phyloP scores from a whole-genome alignment of 1,140 invertebrate genomes.

The Prorops nasuta region DNA sequence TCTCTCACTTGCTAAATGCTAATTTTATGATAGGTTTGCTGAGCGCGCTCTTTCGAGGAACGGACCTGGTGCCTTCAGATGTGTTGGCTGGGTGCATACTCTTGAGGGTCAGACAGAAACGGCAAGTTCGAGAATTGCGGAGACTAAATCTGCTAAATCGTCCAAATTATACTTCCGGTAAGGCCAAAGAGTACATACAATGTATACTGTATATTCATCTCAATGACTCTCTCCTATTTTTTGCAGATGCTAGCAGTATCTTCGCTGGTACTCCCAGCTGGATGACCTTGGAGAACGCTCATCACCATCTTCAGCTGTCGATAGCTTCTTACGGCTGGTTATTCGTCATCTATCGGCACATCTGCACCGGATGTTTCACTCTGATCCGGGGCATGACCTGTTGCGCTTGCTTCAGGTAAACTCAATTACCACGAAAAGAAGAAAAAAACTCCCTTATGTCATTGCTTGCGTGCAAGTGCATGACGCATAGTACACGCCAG shows the following conservation, averaged over 20 bases:
- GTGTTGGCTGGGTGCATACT: slow-evolving; percentile 83
- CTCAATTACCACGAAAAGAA: background rate
- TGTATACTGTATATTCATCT: no score
- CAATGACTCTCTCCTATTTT: no score
- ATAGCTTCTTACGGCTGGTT: slow-evolving; percentile 88
- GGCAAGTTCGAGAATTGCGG: slow-evolving; percentile 67
- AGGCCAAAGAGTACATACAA: no score
- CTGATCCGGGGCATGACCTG: slow-evolving; percentile 69
- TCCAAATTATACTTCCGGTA: slow-evolving; percentile 67
- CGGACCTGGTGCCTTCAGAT: slow-evolving; percentile 86
- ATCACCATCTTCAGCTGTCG: slow-evolving; percentile 76
- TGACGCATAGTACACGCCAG: no score
- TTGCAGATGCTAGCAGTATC: slow-evolving; percentile 36
- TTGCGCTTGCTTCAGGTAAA: slow-evolving; percentile 71
- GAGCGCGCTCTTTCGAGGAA: slow-evolving; percentile 74
- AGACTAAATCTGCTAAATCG: slow-evolving; percentile 68
- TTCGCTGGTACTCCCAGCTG: slow-evolving; percentile 67
- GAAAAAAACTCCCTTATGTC: background rate
- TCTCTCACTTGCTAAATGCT: no score
- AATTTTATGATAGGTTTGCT: slow-evolving; percentile 69
- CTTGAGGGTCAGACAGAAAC: slow-evolving; percentile 71
- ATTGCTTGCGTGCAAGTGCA: background rate
- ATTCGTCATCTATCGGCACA: slow-evolving; percentile 77
- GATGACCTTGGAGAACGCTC: slow-evolving; percentile 77
- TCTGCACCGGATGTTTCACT: slow-evolving; percentile 72